Percentiles rank a stretch among this genome's conserved stretches.
Evolutionary conservation across 2,888 invertebrate species (phyloP).

Genomic region (Hipparchia sbordonii): DNA sequence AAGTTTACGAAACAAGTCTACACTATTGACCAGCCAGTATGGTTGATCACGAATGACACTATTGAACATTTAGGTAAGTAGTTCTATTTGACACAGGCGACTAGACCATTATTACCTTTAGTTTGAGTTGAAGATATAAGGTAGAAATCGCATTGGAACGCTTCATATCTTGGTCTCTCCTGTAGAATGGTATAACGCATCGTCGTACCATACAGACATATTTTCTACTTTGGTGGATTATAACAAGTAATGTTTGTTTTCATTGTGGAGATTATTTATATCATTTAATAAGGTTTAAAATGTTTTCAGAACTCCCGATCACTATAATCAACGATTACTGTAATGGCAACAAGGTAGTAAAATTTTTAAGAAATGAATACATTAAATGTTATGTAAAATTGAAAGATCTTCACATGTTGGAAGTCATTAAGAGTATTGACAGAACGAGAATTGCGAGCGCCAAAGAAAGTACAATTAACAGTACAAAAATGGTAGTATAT

Average conservation of each 20-base stretch:
- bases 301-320: slow-evolving; percentile 64
- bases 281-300: not conserved
- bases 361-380: slow-evolving; percentile 60
- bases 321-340: slow-evolving; percentile 64
- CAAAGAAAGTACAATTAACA: slow-evolving; percentile 54
- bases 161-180: no score
- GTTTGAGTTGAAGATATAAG: no score
- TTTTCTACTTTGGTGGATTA: no score
- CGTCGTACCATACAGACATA: no score
- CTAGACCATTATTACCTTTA: no score
- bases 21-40: slow-evolving; percentile 58
- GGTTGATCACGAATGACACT: slow-evolving; percentile 54
- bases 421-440: slow-evolving; percentile 55
- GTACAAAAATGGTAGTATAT: slow-evolving; percentile 58
- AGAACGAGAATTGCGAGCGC: slow-evolving; percentile 61
- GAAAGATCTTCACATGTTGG: slow-evolving; percentile 67
- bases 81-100: not conserved
- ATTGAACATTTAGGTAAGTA: slow-evolving; percentile 9
- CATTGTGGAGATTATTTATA: no score
- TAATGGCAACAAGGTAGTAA: slow-evolving; percentile 56
- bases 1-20: slow-evolving; percentile 58
- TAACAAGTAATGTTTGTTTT: no score
- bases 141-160: no score
- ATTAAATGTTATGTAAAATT: slow-evolving; percentile 63
- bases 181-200: no score